These are phyloP conservation scores for Scomber japonicus DNA, from an alignment of 2,113 vertebrate species.

Conservation along the genomic window DNA sequence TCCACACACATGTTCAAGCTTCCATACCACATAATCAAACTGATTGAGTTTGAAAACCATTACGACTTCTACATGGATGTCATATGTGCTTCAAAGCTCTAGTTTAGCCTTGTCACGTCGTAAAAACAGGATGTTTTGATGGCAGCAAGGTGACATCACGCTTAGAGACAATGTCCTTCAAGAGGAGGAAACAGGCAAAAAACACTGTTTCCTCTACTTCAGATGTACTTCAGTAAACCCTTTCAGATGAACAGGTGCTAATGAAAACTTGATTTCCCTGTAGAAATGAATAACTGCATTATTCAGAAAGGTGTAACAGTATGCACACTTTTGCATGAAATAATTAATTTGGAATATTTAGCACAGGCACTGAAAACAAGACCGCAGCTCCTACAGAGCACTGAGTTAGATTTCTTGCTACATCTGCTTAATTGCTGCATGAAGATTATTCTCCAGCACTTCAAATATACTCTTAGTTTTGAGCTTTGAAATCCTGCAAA, in stretches of 20 bases:
- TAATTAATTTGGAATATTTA: not conserved
- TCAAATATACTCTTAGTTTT: no score
- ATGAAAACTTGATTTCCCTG: no score
- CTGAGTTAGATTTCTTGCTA: no score
- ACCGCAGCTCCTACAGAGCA: not conserved
- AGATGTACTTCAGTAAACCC: not conserved
- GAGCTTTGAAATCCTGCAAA: no score
- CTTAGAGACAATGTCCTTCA: constrained; percentile 15
- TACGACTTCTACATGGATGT: not conserved
- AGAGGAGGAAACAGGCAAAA: not conserved
- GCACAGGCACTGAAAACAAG: not conserved
- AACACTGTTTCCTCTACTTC: constrained; percentile 6
- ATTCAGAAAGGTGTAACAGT: not conserved
- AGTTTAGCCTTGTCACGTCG: not conserved
- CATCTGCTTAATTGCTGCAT: no score
- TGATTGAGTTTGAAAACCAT: no score
- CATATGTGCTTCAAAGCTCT: not conserved
- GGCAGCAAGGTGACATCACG: not conserved
- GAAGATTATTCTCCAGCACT: no score
- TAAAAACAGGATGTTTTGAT: constrained; percentile 47
- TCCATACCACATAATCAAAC: not conserved
- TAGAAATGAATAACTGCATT: not conserved
- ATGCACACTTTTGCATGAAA: not conserved
- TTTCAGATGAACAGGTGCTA: not conserved
- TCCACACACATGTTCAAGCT: not conserved